Evolutionary conservation across 2,113 vertebrate species (phyloP).

Genomic region (Ciconia maguari): DNA sequence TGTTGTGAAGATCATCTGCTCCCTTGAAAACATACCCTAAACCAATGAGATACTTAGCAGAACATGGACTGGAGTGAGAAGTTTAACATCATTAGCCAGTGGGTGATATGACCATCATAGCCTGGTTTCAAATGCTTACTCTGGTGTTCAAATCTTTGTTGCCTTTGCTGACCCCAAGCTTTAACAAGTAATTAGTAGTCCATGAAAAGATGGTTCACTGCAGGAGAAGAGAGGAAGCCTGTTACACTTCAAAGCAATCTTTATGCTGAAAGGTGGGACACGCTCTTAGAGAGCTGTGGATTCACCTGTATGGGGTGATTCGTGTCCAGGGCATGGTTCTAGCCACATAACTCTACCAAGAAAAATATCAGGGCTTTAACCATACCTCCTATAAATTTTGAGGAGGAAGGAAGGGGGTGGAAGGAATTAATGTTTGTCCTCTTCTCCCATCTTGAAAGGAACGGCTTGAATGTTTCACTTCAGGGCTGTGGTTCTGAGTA

Average conservation of each 20-base stretch:
- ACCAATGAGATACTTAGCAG: not conserved
- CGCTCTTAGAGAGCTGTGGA: not conserved
- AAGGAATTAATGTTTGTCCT: not conserved
- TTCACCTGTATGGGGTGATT: not conserved
- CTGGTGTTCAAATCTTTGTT: not conserved
- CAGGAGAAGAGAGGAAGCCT: not conserved
- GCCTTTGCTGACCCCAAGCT: not conserved
- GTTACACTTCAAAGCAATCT: not conserved
- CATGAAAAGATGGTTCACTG: not conserved
- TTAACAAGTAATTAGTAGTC: not conserved
- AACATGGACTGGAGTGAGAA: not conserved
- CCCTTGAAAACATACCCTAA: not conserved
- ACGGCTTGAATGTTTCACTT: not conserved
- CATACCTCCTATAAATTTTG: rapidly evolving
- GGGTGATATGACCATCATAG: not conserved
- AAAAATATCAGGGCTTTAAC: not conserved
- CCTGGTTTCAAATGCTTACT: not conserved
- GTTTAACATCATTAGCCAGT: not conserved
- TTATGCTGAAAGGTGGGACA: not conserved
- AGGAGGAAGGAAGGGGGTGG: not conserved
- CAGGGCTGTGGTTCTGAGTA: not conserved
- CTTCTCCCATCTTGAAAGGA: not conserved
- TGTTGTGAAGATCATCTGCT: not conserved
- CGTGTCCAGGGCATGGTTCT: not conserved
- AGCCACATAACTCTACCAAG: not conserved